Base-by-base conservation (phyloP, 2,888 invertebrate species). In the Pyrrhia umbra region DNA sequence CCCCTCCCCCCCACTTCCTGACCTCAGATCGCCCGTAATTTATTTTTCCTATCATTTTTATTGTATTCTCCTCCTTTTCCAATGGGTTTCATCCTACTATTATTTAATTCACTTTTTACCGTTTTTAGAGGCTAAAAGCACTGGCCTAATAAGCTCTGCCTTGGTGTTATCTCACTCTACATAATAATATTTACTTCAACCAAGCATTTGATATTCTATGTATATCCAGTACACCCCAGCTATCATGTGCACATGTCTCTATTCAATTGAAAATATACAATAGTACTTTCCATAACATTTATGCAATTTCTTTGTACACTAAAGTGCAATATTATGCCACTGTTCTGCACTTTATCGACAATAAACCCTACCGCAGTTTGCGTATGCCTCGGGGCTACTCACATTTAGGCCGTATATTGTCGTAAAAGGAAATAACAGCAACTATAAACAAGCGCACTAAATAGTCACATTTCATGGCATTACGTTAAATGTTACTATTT, bases 401-500 rank as follows among this genome's bases (percentile, higher is more conserved):
- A 51, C 34, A 68, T 65, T 67, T 42, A 63, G 65, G 70, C 52
- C 57, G 54, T 37, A 40, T 46, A 62, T 27, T 58, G 42, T 39
- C 65, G 27, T 70, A 65, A 65, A 77, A 70, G 77, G 77, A 74
- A 77, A 77, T 77, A 77, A 67, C 60, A 74, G 16, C 43, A 54
- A 65, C 39, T 60, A 59, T 40, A 51, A 27, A 37, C 51, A 61
- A 50, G 39, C 23, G 8, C 39, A 25, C 40, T 62, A 46, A 65
- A 56, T 64, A 62, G 46, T 25, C 39, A 13, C 46, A 51, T 60
- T 57, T 61, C 39, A 42, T 50, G 18, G 20, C 2, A 34, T 67
- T 74, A 49, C 57, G 39, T 40, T 65, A 67, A 70, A 27, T 15
- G 21, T n/a, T 40, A 60, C 8, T 6, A 51, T 42, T 55, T 27